phyloP scores from a whole-genome alignment of 1,140 invertebrate genomes.

The Eulimnadia texana region DNA sequence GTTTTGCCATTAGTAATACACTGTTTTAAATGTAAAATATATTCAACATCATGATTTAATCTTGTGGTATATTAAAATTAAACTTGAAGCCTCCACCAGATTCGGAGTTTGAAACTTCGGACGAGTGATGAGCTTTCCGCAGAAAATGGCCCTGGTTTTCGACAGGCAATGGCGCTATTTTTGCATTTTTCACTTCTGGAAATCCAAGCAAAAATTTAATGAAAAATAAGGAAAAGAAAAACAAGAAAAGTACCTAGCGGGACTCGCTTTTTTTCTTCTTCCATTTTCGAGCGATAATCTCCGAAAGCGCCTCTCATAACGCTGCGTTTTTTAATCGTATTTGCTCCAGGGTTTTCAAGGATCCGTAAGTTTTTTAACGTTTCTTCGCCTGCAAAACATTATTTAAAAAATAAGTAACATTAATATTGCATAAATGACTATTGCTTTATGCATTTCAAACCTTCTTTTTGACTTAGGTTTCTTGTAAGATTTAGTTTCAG shows the following conservation, averaged over 20 bases:
- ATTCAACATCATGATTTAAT: neutral
- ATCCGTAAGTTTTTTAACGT: neutral
- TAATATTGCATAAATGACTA: neutral
- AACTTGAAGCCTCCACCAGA: neutral
- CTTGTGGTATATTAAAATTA: neutral
- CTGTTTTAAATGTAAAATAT: neutral
- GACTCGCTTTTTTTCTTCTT: conserved; percentile 1
- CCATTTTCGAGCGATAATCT: conserved; percentile 1
- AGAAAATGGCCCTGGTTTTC: neutral
- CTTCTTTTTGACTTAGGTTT: neutral
- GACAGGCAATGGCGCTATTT: neutral
- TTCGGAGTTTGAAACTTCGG: too few species aligned
- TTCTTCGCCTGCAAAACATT: neutral
- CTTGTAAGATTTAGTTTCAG: neutral
- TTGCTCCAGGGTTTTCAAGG: neutral
- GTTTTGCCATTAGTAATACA: neutral
- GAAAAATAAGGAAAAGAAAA: neutral
- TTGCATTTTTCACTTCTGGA: neutral
- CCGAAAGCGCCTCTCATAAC: conserved; percentile 3
- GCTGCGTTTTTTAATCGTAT: neutral
- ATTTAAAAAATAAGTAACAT: neutral
- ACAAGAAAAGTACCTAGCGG: neutral
- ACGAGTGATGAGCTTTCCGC: neutral
- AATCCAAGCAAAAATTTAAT: neutral
- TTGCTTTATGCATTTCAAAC: neutral